phyloP scores from a whole-genome alignment of 1,140 invertebrate genomes.

The Hormaphis cornu region DNA sequence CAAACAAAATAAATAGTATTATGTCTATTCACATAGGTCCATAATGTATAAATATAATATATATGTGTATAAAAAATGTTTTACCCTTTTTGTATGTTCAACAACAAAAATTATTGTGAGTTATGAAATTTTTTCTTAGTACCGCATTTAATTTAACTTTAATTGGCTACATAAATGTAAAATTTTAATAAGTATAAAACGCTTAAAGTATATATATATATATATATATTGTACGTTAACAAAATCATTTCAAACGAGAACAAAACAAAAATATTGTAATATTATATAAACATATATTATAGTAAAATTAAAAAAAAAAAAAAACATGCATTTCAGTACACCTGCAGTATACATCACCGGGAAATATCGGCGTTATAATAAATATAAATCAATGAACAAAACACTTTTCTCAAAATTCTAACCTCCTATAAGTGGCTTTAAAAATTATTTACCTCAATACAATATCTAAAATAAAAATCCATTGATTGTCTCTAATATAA shows the following conservation, averaged over 20 bases:
- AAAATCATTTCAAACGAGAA: background rate
- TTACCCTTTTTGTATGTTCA: slow-evolving; percentile 25
- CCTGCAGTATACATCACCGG: too few relatives aligned
- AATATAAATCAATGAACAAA: slow-evolving; percentile 14
- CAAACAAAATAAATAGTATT: slow-evolving; percentile 24
- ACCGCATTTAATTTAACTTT: background rate
- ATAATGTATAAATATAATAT: background rate
- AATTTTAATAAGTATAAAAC: background rate
- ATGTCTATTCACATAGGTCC: background rate
- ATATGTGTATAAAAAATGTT: background rate
- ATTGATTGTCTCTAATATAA: slow-evolving; percentile 30
- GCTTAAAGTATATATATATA: too few relatives aligned
- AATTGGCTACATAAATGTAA: background rate
- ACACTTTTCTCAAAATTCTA: background rate
- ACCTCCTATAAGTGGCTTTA: background rate
- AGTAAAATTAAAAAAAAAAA: too few relatives aligned
- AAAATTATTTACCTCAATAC: background rate
- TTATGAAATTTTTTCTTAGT: background rate
- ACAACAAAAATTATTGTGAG: slow-evolving; percentile 11
- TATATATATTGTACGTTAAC: background rate
- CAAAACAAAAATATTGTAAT: background rate
- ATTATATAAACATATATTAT: too few relatives aligned
- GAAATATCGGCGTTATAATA: background rate
- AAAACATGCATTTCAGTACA: too few relatives aligned
- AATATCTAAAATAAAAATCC: slow-evolving; percentile 27